phyloP scores from a whole-genome alignment of 2,113 vertebrate species.

The Grus americana region DNA sequence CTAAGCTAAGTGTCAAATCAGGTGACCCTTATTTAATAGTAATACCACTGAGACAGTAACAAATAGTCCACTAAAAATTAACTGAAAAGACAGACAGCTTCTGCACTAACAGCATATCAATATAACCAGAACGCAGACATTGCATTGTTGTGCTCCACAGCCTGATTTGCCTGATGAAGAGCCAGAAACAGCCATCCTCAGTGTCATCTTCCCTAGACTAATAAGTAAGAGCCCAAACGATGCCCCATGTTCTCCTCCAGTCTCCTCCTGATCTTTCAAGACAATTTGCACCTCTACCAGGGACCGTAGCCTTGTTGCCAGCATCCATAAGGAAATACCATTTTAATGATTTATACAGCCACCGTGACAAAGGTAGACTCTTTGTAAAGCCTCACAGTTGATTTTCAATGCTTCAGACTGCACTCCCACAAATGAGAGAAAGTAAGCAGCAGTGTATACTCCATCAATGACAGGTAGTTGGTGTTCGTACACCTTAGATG shows the following conservation, averaged over 20 bases:
- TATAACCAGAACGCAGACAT: background rate
- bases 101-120: background rate
- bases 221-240: background rate
- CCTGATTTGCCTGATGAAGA: background rate
- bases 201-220: background rate
- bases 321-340: background rate
- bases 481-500: fast-evolving
- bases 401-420: background rate
- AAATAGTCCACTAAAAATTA: background rate
- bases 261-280: background rate
- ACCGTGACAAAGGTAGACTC: background rate
- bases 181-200: background rate
- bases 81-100: background rate
- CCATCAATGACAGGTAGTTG: background rate
- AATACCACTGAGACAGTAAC: background rate
- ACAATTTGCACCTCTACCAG: background rate
- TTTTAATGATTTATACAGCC: background rate
- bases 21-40: background rate
- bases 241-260: background rate
- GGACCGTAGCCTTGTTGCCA: background rate
- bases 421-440: background rate
- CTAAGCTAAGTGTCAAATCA: background rate
- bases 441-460: background rate
- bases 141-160: background rate
- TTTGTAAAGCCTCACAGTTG: background rate